A percentile compares a stretch with the other conserved stretches of the same genome.
Evolutionary conservation across 2,888 invertebrate species (phyloP).

Genomic region (Lissocephala sabroskyi): DNA sequence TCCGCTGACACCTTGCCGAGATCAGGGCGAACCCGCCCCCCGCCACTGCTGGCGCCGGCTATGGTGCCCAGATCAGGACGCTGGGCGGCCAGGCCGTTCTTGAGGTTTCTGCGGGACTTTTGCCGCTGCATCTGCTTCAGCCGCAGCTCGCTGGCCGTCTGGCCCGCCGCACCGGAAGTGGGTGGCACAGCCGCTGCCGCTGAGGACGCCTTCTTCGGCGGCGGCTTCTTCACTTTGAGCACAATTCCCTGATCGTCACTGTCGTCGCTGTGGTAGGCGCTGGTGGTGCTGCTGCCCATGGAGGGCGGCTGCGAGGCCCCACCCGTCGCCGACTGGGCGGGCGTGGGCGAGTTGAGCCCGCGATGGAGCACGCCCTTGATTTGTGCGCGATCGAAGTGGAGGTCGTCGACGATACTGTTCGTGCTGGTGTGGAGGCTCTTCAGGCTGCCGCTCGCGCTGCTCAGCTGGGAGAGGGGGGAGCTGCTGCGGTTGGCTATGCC

Average conservation of each 20-base stretch:
- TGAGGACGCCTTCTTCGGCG: constrained; percentile 13
- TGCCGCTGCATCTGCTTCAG: constrained; percentile 74
- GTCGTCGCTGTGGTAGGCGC: constrained; percentile 50
- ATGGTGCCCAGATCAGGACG: constrained; percentile 77
- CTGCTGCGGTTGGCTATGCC: constrained; percentile 75
- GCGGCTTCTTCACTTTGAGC: constrained; percentile 29
- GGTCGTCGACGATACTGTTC: constrained; percentile 69
- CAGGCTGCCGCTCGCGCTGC: constrained; percentile 77
- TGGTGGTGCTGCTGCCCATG: constrained; percentile 32
- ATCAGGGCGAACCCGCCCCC: constrained; percentile 63
- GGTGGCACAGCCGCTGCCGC: not conserved
- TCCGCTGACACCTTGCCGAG: constrained; percentile 53
- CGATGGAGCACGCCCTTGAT: constrained; percentile 67
- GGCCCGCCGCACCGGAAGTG: not conserved
- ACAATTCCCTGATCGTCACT: constrained; percentile 51
- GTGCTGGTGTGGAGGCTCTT: constrained; percentile 74
- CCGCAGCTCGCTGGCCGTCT: constrained; percentile 64
- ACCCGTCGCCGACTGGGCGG: constrained; percentile 19
- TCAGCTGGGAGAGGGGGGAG: constrained; percentile 86
- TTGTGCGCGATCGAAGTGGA: constrained; percentile 73
- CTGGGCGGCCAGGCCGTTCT: constrained; percentile 74
- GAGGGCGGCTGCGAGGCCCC: constrained; percentile 1
- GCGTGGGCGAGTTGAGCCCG: constrained; percentile 51
- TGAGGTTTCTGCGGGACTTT: constrained; percentile 73
- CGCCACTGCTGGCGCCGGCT: constrained; percentile 72